phyloP scores from a whole-genome alignment of 37 sponge, comb jelly and placozoan species.

The Haliclona indistincta region DNA sequence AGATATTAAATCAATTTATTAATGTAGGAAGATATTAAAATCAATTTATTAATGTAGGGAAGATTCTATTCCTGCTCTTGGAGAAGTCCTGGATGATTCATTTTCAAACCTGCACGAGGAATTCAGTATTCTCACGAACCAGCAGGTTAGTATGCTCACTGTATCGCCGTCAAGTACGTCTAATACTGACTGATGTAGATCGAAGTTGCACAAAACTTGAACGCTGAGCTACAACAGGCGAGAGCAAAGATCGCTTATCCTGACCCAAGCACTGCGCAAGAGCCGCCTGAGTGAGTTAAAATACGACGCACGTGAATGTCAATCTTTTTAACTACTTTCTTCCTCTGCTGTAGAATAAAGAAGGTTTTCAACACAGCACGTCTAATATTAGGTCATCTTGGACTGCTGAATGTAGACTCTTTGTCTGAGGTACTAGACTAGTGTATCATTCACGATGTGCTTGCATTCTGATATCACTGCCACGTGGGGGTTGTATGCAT shows the following conservation, averaged over 20 bases:
- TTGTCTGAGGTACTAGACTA: too few species aligned
- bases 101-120: background rate
- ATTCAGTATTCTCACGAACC: conserved; percentile 7
- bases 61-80: conserved; percentile 37
- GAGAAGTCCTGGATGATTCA: conserved; percentile 24
- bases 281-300: conserved; percentile 20
- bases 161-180: background rate
- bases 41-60: background rate
- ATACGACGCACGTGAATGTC: background rate
- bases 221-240: background rate
- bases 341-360: conserved; percentile 34
- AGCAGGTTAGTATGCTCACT: conserved; percentile 18
- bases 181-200: conserved; percentile 13
- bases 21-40: background rate
- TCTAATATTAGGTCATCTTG: conserved; percentile 66
- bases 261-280: conserved; percentile 23
- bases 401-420: conserved; percentile 53
- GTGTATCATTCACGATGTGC: too few species aligned
- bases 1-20: too few species aligned
- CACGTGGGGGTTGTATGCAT: too few species aligned
- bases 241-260: conserved; percentile 7
- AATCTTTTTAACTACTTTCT: background rate
- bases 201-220: background rate
- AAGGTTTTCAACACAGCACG: conserved; percentile 58
- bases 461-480: too few species aligned